A percentile compares a stretch with the other conserved stretches of the same genome.
Conservation (phyloP, 1,140 invertebrate species). For the Periplaneta americana region DNA sequence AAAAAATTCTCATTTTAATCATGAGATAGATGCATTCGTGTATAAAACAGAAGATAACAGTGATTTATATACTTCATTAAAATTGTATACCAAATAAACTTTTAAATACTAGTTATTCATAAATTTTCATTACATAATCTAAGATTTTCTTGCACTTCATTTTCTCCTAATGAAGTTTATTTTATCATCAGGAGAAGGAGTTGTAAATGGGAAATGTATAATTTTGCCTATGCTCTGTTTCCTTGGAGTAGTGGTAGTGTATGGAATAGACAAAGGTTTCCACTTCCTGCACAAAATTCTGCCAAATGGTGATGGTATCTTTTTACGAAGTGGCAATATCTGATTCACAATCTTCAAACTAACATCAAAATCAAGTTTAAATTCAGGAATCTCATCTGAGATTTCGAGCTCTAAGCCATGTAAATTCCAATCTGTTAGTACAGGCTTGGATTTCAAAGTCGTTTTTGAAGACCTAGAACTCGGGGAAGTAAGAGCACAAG, state of each 20-base stretch:
- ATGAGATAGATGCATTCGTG: no score
- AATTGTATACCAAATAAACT: no score
- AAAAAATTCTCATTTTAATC: no score
- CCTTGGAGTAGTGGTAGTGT: neutral
- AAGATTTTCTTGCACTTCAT: neutral
- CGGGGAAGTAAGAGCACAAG: neutral
- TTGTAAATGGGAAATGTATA: neutral
- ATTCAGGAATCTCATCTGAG: neutral
- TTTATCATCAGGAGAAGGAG: slow-evolving; percentile 1
- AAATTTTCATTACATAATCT: no score
- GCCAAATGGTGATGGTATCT: slow-evolving; percentile 40
- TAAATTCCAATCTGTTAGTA: neutral
- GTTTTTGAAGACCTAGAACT: slow-evolving; percentile 9
- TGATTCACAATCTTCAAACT: neutral
- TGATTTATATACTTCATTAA: no score
- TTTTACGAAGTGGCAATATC: slow-evolving; percentile 18
- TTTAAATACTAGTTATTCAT: no score
- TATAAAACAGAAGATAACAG: no score
- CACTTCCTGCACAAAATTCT: slow-evolving; percentile 42
- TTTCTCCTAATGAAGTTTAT: neutral
- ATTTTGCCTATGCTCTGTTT: neutral
- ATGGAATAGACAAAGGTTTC: slow-evolving; percentile 18
- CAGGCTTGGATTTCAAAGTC: neutral
- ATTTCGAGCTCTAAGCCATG: neutral
- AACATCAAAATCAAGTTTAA: neutral